A percentile compares a stretch with the other conserved stretches of the same genome.
Conservation (phyloP, 92 coral and sea anemone genomes). For the Phymanthus crucifer region DNA sequence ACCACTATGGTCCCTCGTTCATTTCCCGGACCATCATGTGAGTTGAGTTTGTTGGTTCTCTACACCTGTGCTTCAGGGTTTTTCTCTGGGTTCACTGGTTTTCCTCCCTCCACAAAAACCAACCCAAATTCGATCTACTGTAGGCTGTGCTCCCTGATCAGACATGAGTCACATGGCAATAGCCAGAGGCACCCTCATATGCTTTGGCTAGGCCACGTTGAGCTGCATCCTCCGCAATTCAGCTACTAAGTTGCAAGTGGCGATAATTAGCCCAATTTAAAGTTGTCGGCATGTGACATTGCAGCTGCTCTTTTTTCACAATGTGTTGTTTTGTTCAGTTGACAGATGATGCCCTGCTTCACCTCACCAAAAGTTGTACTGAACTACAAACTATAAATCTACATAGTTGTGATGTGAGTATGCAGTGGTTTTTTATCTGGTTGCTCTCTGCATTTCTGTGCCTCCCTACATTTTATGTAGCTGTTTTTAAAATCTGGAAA, state of each 20-base stretch:
- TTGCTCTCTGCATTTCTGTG: background rate
- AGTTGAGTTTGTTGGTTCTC: too few species aligned
- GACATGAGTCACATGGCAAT: too few species aligned
- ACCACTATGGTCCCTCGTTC: background rate
- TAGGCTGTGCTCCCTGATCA: too few species aligned
- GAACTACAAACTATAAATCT: conserved; percentile 72
- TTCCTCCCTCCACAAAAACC: too few species aligned
- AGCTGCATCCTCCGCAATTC: too few species aligned
- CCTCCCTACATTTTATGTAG: background rate
- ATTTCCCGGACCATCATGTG: background rate
- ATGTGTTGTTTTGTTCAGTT: conserved; percentile 44
- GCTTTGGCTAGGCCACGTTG: too few species aligned
- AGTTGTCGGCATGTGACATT: background rate
- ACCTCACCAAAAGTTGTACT: conserved; percentile 79
- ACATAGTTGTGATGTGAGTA: conserved; percentile 92
- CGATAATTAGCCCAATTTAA: background rate
- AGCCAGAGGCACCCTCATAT: too few species aligned
- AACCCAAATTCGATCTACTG: too few species aligned
- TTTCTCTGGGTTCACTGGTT: too few species aligned
- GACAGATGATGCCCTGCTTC: conserved; percentile 87
- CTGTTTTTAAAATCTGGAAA: too few species aligned
- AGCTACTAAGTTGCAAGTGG: too few species aligned
- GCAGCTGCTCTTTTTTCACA: background rate
- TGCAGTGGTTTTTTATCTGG: background rate
- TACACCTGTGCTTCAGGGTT: too few species aligned